These are phyloP conservation scores for Phylloscopus trochilus DNA, from an alignment of 2,113 vertebrate species.

Conservation along the genomic window DNA sequence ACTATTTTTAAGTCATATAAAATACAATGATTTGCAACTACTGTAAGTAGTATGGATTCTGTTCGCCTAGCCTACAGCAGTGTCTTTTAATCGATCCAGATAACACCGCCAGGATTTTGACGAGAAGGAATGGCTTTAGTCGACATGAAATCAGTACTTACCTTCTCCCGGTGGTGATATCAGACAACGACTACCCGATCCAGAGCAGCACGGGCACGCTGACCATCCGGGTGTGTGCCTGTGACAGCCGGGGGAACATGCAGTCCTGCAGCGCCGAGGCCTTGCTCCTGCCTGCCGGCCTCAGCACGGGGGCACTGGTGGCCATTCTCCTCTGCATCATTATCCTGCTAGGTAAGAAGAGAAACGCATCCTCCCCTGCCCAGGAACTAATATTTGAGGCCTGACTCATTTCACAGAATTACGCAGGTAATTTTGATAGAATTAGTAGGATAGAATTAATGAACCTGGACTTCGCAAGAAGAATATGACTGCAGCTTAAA, in stretches of 20 bases:
- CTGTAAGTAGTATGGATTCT: neutral
- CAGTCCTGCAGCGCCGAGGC: constrained; percentile 77
- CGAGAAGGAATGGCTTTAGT: constrained; percentile 88
- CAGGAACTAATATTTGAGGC: neutral
- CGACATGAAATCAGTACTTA: constrained; percentile 90
- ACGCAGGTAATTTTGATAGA: too few species aligned
- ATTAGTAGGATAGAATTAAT: neutral
- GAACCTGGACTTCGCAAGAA: neutral
- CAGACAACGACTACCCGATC: constrained; percentile 82
- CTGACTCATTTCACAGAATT: neutral
- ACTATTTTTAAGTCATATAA: neutral
- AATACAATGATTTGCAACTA: neutral
- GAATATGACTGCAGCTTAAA: neutral
- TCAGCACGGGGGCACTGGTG: constrained; percentile 77
- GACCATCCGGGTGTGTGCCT: constrained; percentile 78
- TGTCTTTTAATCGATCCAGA: constrained; percentile 73
- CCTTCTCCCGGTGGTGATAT: constrained; percentile 92
- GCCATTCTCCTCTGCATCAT: constrained; percentile 80
- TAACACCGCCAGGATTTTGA: constrained; percentile 96
- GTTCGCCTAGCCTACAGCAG: neutral
- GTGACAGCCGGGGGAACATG: constrained; percentile 74
- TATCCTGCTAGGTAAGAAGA: constrained; percentile 73
- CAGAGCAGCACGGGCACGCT: constrained; percentile 81
- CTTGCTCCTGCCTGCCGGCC: constrained; percentile 72
- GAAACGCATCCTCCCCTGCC: rapidly evolving